Percentiles rank a stretch among this genome's conserved stretches.
These are phyloP conservation scores for Hippopotamyrus pictus DNA, from an alignment of 2,797 vertebrate genomes.

Conservation along the genomic window DNA sequence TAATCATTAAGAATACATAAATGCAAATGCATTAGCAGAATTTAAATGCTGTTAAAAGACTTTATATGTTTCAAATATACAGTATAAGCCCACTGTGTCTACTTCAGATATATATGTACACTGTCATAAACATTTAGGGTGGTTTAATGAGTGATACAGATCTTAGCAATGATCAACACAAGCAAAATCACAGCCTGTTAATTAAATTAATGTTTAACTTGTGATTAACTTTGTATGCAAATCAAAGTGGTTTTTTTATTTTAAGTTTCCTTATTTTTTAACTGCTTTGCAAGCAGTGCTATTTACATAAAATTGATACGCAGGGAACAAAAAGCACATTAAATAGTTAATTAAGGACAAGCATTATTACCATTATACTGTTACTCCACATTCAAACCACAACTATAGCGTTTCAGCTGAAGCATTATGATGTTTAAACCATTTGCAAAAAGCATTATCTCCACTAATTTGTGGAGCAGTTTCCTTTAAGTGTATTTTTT, in stretches of 20 bases:
- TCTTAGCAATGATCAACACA: background rate
- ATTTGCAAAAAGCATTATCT: conserved; percentile 3
- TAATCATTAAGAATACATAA: background rate
- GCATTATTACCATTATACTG: conserved; percentile 3
- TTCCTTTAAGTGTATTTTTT: background rate
- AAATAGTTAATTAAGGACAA: conserved; percentile 10
- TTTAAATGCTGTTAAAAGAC: background rate
- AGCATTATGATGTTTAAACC: background rate
- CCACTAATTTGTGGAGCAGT: background rate
- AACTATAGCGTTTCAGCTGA: background rate
- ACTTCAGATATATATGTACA: background rate
- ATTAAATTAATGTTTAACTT: background rate
- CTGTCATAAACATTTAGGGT: background rate
- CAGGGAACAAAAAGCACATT: background rate
- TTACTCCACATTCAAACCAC: background rate
- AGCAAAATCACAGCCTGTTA: background rate
- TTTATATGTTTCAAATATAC: background rate
- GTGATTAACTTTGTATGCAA: background rate
- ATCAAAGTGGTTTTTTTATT: background rate
- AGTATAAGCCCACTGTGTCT: background rate
- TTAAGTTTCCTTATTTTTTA: background rate
- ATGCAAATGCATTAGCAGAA: background rate
- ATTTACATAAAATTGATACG: background rate
- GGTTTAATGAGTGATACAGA: background rate
- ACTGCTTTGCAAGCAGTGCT: background rate